Base-by-base conservation (phyloP, 1,140 invertebrate species). In the Heterodera schachtii region DNA sequence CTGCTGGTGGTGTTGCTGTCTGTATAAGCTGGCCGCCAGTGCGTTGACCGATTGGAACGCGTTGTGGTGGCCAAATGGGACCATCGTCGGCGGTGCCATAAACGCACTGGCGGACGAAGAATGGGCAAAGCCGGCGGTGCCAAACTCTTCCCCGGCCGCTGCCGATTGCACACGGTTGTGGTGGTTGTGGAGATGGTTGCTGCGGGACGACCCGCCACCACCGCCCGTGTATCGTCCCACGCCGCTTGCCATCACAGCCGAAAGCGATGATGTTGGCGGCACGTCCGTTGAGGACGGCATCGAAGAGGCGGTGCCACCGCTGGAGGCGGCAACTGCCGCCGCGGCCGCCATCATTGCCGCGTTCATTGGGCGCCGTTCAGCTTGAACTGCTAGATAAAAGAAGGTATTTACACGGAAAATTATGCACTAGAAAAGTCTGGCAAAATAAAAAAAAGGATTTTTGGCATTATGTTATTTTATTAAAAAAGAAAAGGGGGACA, bases 311-410 rank as follows among this genome's bases (percentile, higher is more conserved):
- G 75, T n/a, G n/a, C n/a, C n/a, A n/a, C n/a, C 77, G 71, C 41
- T 76, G 13, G 78, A 74, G 57, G 60, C 67, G 67, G 85, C 75
- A 4, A 80, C 83, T n/a, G 74, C 76, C 43, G 83, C 78, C 16
- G 74, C 77, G 44, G 82, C 82, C 49, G 77, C 83, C 21, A 90
- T 87, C 75, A 91, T 88, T 31, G 75, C 81, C 69, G 74, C 80
- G 57, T 87, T 84, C 91, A 92, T 83, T 11, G 88, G 88, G 43
- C 89, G 84, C 46, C 92, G 89, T 85, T 93, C 92, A 77, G 92
- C 92, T 85, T 93, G 92, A 49, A 93, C 92, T 86, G 92, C 92
- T 93, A 84, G 70, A 90, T 60, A n/a, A n/a, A 60, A 60, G 83
- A 70, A 60, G 43, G 43, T 8, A 69, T 9, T 43, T 44, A 21